Conservation (phyloP, 2,797 vertebrate genomes). For the Scolopax bukidnonensis region DNA sequence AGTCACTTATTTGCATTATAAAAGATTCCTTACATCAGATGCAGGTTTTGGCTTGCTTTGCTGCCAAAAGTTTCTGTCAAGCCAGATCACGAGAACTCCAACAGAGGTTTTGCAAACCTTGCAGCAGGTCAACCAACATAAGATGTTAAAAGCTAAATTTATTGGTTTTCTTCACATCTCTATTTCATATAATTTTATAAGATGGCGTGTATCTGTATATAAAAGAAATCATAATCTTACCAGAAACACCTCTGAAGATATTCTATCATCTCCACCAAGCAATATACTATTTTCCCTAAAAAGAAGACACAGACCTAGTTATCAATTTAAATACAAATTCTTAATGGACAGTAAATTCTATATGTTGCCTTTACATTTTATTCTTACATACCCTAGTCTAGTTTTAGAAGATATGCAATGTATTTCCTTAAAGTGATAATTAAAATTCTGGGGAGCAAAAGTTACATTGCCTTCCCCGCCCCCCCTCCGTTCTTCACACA, state of each 20-base stretch:
- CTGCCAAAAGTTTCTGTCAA: neutral
- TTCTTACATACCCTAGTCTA: neutral
- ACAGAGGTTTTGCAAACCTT: neutral
- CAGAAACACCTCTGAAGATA: slow-evolving; percentile 71
- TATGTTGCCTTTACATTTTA: neutral
- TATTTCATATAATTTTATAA: neutral
- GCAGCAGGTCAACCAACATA: neutral
- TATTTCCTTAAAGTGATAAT: neutral
- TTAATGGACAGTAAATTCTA: neutral
- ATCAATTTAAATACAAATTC: slow-evolving; percentile 28
- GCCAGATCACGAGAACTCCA: neutral
- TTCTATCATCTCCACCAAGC: slow-evolving; percentile 62
- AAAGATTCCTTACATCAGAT: neutral
- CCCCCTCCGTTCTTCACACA: neutral
- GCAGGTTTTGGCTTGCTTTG: neutral
- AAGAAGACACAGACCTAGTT: slow-evolving; percentile 55
- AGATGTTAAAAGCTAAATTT: neutral
- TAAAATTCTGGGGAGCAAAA: neutral
- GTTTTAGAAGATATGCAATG: neutral
- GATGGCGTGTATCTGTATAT: neutral
- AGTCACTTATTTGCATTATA: neutral
- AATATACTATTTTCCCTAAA: slow-evolving; percentile 78
- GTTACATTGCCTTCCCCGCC: neutral
- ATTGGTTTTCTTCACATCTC: neutral
- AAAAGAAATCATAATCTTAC: slow-evolving; percentile 67